Evolutionary conservation across 1,140 invertebrate genomes (phyloP).

Genomic region (Drosophila ohnishii): DNA sequence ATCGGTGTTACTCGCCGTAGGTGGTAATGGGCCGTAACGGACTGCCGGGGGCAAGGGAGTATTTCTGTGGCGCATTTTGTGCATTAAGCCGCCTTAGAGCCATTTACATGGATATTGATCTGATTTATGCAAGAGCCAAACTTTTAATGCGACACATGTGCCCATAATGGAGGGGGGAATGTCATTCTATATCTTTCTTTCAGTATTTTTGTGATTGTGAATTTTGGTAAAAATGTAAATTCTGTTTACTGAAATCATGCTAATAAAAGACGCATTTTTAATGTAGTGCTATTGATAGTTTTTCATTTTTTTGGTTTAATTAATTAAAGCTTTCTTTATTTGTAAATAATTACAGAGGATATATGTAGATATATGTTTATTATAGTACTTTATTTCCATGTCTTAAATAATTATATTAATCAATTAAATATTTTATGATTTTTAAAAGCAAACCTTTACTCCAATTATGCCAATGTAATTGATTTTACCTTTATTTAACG

Average conservation of each 20-base stretch:
- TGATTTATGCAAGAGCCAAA: constrained; percentile 48
- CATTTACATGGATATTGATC: constrained; percentile 53
- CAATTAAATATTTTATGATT: too few species aligned
- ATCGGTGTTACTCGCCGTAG: constrained; percentile 45
- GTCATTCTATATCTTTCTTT: constrained; percentile 19
- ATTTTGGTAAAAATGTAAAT: not conserved
- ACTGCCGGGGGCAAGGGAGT: constrained; percentile 1
- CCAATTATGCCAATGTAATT: constrained; percentile 26
- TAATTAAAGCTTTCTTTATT: too few species aligned
- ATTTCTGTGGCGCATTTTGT: constrained; percentile 52
- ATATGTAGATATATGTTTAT: too few species aligned
- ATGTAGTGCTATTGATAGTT: too few species aligned
- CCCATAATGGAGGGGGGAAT: constrained; percentile 24
- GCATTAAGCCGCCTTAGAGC: constrained; percentile 68
- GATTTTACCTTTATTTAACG: not conserved
- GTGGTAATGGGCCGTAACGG: constrained; percentile 26
- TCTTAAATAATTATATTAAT: too few species aligned
- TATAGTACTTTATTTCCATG: too few species aligned
- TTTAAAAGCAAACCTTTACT: not conserved
- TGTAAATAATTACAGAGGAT: too few species aligned
- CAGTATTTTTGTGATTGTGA: constrained; percentile 3
- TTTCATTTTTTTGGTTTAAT: too few species aligned
- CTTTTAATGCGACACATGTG: constrained; percentile 51
- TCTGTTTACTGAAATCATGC: too few species aligned
- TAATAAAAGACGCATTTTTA: too few species aligned